Percentiles rank a stretch among this genome's conserved stretches.
Evolutionary conservation across 2,888 invertebrate species (phyloP).

Genomic region (Panopea generosa): DNA sequence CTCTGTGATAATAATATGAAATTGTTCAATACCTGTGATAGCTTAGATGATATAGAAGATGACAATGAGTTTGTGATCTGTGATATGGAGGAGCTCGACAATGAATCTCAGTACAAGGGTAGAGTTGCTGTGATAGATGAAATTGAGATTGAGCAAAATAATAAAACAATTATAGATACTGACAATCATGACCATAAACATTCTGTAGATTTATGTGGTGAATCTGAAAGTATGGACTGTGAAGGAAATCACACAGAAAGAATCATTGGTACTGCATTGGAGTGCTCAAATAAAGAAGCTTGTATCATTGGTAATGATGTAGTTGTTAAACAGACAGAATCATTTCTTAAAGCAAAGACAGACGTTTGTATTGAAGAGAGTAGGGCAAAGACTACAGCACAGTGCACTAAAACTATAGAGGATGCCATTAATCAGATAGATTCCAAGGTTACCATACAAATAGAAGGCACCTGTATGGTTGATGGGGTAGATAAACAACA

Average conservation of each 20-base stretch:
- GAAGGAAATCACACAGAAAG: no score
- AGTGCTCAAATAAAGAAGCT: no score
- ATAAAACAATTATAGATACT: neutral
- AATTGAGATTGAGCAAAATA: neutral
- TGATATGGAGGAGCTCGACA: constrained; percentile 19
- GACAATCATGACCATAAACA: constrained; percentile 13
- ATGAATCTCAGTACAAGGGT: constrained; percentile 15
- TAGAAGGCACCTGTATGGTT: neutral
- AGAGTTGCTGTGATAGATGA: constrained; percentile 12
- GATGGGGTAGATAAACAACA: neutral
- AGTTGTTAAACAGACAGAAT: no score
- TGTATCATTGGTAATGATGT: no score
- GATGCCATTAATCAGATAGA: constrained; percentile 24
- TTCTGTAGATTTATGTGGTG: neutral
- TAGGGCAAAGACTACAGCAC: no score
- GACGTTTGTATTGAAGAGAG: no score
- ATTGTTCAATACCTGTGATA: constrained; percentile 14
- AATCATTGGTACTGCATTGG: no score
- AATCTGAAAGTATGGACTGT: neutral
- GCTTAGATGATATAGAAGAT: constrained; percentile 43
- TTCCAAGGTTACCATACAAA: constrained; percentile 22
- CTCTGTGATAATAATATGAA: no score
- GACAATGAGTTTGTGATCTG: constrained; percentile 40
- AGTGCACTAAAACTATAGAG: neutral
- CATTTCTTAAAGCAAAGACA: no score